phyloP scores from a whole-genome alignment of 1,140 invertebrate species.

The Yoshiicerus persimilis region DNA sequence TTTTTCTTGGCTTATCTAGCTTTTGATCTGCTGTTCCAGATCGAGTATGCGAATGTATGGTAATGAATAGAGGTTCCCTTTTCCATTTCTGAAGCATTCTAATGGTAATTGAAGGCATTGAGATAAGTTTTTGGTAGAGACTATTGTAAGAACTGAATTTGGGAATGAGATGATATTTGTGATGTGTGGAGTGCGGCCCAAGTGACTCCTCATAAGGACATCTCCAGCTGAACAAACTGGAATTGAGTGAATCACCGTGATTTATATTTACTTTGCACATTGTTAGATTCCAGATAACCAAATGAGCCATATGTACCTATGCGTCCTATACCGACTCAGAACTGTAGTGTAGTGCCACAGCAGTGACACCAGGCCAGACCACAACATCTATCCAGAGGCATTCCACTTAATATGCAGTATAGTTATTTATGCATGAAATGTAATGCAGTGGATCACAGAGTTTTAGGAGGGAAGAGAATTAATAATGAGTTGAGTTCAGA shows the following conservation, averaged over 20 bases:
- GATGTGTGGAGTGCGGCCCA: neutral
- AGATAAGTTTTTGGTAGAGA: neutral
- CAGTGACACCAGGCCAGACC: no score
- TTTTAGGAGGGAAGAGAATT: neutral
- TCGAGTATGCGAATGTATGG: no score
- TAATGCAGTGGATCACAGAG: neutral
- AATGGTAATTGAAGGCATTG: neutral
- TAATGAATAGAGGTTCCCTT: no score
- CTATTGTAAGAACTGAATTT: neutral
- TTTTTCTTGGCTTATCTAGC: no score
- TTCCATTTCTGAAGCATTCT: neutral
- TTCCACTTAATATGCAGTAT: neutral
- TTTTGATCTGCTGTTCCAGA: no score
- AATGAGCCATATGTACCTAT: neutral
- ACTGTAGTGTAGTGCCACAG: no score
- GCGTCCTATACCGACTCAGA: no score
- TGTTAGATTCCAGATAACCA: neutral
- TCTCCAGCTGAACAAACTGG: conserved; percentile 11
- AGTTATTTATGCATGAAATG: neutral
- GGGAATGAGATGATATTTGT: neutral
- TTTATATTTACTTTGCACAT: neutral
- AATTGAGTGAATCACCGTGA: neutral
- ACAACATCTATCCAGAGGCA: no score
- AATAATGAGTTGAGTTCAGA: neutral
- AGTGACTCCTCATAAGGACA: neutral